Conservation (phyloP, 2,888 invertebrate species). For the Nemurella pictetii region DNA sequence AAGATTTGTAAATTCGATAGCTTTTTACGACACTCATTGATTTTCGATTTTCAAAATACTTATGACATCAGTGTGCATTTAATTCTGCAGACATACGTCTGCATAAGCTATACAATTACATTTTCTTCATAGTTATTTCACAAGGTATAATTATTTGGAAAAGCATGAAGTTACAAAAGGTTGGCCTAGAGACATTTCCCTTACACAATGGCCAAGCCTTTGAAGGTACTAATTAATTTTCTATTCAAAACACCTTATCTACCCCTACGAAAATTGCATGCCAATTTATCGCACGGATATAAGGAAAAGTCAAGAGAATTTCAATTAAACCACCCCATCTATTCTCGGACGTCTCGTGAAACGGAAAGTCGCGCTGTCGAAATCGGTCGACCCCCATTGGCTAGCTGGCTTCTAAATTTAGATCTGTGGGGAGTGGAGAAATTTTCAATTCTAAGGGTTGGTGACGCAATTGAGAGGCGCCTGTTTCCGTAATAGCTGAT, state of each 20-base stretch:
- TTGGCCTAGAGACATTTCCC: background rate
- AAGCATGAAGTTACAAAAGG: background rate
- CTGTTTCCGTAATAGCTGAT: background rate
- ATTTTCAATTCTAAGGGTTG: background rate
- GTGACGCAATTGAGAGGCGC: background rate
- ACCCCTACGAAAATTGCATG: too few species aligned
- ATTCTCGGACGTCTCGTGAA: background rate
- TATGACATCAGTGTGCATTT: too few species aligned
- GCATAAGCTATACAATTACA: too few species aligned
- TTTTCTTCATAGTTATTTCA: too few species aligned
- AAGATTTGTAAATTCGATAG: too few species aligned
- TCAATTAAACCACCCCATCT: background rate
- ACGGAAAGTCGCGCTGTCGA: background rate
- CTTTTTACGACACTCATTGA: too few species aligned
- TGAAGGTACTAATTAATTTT: background rate
- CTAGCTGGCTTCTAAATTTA: background rate
- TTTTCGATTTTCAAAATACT: too few species aligned
- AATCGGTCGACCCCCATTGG: background rate
- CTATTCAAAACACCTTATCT: background rate
- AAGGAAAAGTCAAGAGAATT: background rate
- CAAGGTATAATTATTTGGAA: too few species aligned
- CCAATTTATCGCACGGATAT: background rate
- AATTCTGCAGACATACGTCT: too few species aligned
- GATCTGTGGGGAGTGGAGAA: background rate
- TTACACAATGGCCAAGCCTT: background rate